phyloP scores from a whole-genome alignment of 2,113 vertebrate genomes.

The Capreolus pygargus region DNA sequence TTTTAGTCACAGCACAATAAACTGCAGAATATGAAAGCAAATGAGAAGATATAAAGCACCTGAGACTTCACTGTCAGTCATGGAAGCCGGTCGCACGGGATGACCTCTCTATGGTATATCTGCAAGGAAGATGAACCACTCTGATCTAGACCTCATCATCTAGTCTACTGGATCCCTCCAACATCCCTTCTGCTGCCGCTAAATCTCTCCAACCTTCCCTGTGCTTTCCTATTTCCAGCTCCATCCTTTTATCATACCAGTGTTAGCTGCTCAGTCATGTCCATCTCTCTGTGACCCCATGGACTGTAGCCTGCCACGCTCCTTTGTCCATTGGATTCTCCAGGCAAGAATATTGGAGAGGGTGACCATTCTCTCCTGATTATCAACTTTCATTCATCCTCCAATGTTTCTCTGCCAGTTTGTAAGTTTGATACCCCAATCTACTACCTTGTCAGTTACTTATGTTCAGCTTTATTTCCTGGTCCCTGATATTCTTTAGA shows the following conservation, averaged over 20 bases:
- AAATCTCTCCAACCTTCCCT: not conserved
- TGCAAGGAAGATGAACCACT: not conserved
- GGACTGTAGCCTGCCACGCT: not conserved
- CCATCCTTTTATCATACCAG: not conserved
- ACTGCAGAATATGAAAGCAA: not conserved
- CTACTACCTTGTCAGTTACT: not conserved
- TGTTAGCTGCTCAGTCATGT: not conserved
- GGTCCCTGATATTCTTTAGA: not conserved
- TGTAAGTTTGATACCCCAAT: not conserved
- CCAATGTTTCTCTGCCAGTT: not conserved
- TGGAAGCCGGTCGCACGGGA: not conserved
- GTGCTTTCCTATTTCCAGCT: not conserved
- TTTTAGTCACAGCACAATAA: not conserved
- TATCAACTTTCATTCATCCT: not conserved
- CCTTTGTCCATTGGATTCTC: not conserved
- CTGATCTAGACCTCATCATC: not conserved
- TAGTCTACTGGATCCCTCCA: not conserved
- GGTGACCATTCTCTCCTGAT: not conserved
- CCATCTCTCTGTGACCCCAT: not conserved
- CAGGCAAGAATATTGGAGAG: not conserved
- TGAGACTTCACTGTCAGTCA: not conserved
- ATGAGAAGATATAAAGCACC: not conserved
- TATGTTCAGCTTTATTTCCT: not conserved
- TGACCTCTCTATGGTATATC: not conserved
- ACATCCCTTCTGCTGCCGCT: not conserved